Base-by-base conservation (phyloP, 2,797 vertebrate genomes). In the Eulemur albifrons region DNA sequence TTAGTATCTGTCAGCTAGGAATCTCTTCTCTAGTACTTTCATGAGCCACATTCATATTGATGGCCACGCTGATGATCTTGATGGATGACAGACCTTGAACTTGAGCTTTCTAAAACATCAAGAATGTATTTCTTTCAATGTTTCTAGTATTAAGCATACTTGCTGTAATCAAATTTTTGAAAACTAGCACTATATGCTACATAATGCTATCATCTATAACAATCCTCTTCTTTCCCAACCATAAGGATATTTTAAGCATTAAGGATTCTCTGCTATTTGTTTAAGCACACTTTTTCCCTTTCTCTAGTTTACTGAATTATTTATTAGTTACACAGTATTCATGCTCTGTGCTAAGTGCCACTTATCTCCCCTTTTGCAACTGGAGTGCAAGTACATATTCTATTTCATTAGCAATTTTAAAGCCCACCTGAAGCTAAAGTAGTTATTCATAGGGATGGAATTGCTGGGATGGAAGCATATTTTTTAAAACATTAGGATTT, bases 21-120 rank as follows among this genome's bases (percentile, higher is more conserved):
- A 90, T 70, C 43, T 48, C 89, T 83, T 59, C 13, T 79, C 91
- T 69, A 87, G 45, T 67, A 27, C 43, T 84, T 94, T 90, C 52
- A 23, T 10, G 65, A 79, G 15, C 61, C 7, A 7, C 54, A 50
- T 67, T 59, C 57, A 69, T 20, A 76, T 21, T 76, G 76, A 69
- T 21, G 52, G 72, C 3, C 27, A 18, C 9, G 45, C 0, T 14
- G 43, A 40, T 50, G 35, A 65, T 50, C 43, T 38, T 91, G 65
- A 87, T 54, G 43, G 83, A 93, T 80, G 79, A 91, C 35, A 54
- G 63, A 70, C 86, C 91, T 95, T 96, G 65, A 79, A 81, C 6
- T 61, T 50, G 32, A 65, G 32, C 59, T 67, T 94, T 90, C 94
- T 70, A 89, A 83, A 76, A 65, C 75, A 65, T 18, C 77, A 52